Evolutionary conservation across 2,797 vertebrate genomes (phyloP), one percentile per base, ranked within the genome.

Genomic region (Sciurus vulgaris): DNA sequence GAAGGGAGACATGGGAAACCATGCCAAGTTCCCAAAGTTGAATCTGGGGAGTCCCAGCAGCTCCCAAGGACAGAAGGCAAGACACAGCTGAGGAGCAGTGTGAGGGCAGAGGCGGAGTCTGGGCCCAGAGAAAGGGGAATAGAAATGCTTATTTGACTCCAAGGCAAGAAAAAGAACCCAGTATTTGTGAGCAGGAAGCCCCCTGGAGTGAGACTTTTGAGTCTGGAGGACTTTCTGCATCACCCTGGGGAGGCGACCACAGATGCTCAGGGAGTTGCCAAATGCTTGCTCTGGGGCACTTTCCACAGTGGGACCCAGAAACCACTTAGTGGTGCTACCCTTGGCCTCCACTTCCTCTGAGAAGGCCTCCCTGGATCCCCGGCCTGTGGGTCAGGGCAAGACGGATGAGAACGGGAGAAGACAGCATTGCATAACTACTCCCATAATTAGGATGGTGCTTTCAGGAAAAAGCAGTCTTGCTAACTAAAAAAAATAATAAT

Each of bases 81-180:
- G 65, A 70, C 30, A 26, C 59, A 18, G 4, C 2, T 30, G 6
- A 15, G 0, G 1, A 17, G 41, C 3, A 24, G 0, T 2, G 28
- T 4, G 30, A 7, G 1, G 0, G 6, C 56, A 17, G 28, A 38
- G 26, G 22, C 20, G 3, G 51, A 47, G 10, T 47, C 67, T 4
- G n/a, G 7, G 12, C 44, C 18, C n/a, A 51, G 56, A 44, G 33
- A 59, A 56, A 17, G 14, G 0, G 7, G 1, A 28, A 11, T 5
- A 4, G n/a, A 72, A n/a, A n/a, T 10, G 41, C 11, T 24, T 17
- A 0, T 3, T 51, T 10, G 38, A 61, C 24, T 41, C 28, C 67
- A 33, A 33, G 8, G 11, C 30, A 17, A 22, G 26, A 38, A 51
- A 15, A 67, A 54, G 73, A 56, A n/a, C 3, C 5, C 20, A 0